Evolutionary conservation across 1,140 invertebrate species (phyloP).

Genomic region (Drosophila elegans): DNA sequence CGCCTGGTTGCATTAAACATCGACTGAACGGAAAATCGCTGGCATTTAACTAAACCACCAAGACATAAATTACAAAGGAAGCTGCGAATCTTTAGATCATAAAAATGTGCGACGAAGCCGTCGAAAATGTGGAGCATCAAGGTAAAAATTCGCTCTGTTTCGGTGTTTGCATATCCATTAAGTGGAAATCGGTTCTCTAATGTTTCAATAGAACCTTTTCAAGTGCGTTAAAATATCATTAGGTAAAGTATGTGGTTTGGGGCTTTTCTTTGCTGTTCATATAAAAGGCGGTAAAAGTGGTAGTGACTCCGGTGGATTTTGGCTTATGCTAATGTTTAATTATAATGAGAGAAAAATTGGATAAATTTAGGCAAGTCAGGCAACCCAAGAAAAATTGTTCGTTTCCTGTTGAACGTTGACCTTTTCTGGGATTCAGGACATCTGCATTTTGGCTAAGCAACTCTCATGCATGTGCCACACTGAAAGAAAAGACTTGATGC

Average conservation of each 20-base stretch:
- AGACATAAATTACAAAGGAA: not conserved
- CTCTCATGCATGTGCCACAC: constrained; percentile 6
- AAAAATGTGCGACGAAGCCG: constrained; percentile 52
- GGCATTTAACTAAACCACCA: constrained; percentile 15
- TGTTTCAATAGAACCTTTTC: not conserved
- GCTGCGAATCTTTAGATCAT: constrained; percentile 4
- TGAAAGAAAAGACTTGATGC: not conserved
- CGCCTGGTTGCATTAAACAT: not conserved
- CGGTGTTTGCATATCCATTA: constrained; percentile 36
- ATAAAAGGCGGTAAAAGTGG: not conserved
- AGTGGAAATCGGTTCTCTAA: constrained; percentile 1
- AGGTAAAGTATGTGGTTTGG: constrained; percentile 18
- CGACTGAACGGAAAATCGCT: not conserved
- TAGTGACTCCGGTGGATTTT: constrained; percentile 9
- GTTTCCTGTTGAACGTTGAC: constrained; percentile 32
- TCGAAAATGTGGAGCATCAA: constrained; percentile 42
- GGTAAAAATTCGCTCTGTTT: constrained; percentile 21
- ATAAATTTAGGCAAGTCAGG: constrained; percentile 28
- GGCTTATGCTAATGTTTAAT: constrained; percentile 16
- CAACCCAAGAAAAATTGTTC: constrained; percentile 12
- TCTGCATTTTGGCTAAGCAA: constrained; percentile 28
- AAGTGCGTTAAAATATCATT: constrained; percentile 37
- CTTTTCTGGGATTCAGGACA: constrained; percentile 23
- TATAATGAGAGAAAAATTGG: constrained; percentile 9
- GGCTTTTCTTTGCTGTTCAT: not conserved